Evolutionary conservation across 2,797 vertebrate species (phyloP), one percentile per base, ranked within the genome.

Genomic region (Parauchenoglanis punctatus): DNA sequence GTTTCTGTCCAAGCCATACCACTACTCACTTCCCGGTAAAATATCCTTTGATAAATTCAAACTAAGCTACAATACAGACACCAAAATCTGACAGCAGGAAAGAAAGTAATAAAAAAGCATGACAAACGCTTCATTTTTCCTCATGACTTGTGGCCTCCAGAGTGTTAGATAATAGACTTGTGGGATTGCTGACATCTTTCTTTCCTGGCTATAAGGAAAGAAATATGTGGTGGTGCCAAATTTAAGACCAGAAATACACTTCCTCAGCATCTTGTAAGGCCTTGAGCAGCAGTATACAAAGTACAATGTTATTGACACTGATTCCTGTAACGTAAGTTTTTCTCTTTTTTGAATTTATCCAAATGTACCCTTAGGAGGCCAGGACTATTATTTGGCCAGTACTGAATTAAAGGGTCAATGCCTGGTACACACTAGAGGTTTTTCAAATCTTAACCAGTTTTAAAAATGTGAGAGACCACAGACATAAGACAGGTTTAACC

Each of bases 111-210:
- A 28, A 85, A 81, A 84, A 85, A 87, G 28, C 77, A 77, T 40
- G 85, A 85, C 59, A 85, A 68, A 85, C 80, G 87, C 59, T 56
- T 84, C 58, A 59, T 76, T 88, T 88, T 68, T 86, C 83, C 84
- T 85, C 58, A 44, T 83, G 76, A 44, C 73, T 81, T 81, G 84
- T 84, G 49, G 85, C 81, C 89, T 86, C 25, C 86, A 85, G 83
- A 87, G 67, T 83, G 56, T 76, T 56, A 81, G 84, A 80, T 89
- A 89, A 77, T 68, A 81, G 86, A 84, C 59, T 76, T 83, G 73
- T 85, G 63, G 52, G 72, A 85, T 85, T 75, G 81, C 81, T 88
- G 85, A 84, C 73, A 88, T 91, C 84, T 85, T 81, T 91, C 83
- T 84, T 61, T 85, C 23, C 80, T 59, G 87, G 78, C 84, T 76